Conservation (phyloP, 2,113 vertebrate species). For the Pollimyrus isidori region DNA sequence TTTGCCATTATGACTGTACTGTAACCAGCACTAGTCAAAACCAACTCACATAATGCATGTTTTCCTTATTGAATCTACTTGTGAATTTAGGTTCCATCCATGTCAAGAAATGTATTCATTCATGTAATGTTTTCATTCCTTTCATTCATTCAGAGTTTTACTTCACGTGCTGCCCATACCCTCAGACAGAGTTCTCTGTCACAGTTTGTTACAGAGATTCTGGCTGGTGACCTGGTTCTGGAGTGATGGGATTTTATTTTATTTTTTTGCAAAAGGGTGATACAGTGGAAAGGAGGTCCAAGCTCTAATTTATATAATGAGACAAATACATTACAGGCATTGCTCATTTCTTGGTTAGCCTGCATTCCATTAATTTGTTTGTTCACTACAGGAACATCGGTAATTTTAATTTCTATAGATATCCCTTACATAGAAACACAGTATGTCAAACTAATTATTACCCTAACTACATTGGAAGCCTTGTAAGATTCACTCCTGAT, state of each 20-base stretch:
- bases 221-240: background rate
- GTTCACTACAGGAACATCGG: background rate
- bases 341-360: background rate
- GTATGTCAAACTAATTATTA: background rate
- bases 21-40: background rate
- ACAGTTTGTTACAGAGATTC: background rate
- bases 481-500: background rate
- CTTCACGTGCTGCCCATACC: background rate
- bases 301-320: background rate
- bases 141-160: background rate
- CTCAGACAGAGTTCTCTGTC: background rate
- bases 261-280: background rate
- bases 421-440: background rate
- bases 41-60: background rate
- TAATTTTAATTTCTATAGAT: background rate
- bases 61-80: background rate
- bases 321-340: background rate
- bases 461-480: background rate
- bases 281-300: background rate
- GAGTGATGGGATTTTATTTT: background rate
- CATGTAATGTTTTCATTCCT: background rate
- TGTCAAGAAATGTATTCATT: background rate
- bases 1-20: background rate
- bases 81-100: background rate
- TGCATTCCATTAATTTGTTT: background rate